A percentile compares a stretch with the other conserved stretches of the same genome.
These are phyloP conservation scores for Sabatieria punctata DNA, from an alignment of 2,888 invertebrate species.

Conservation along the genomic window DNA sequence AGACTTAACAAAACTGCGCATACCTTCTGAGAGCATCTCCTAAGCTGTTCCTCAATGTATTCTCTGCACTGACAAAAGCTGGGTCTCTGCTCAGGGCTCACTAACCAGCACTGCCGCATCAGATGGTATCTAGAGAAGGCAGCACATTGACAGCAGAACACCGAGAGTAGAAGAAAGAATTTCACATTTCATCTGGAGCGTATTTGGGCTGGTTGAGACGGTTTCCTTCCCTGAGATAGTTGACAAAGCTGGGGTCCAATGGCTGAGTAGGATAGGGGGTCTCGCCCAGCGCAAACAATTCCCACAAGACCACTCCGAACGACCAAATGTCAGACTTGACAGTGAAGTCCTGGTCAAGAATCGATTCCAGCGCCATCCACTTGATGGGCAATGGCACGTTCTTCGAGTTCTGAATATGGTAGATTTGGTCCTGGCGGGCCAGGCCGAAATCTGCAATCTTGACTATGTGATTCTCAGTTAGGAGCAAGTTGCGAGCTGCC, in stretches of 20 bases:
- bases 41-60: not conserved
- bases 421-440: constrained; percentile 58
- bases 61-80: constrained; percentile 31
- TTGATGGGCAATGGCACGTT: constrained; percentile 11
- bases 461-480: constrained; percentile 72
- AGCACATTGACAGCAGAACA: too few species aligned
- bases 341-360: constrained; percentile 8
- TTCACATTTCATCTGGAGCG: constrained; percentile 80
- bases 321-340: constrained; percentile 50
- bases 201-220: constrained; percentile 86
- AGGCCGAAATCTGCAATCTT: constrained; percentile 96
- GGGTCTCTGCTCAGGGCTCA: constrained; percentile 68
- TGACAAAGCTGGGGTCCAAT: constrained; percentile 60
- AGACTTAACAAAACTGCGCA: too few species aligned
- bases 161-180: too few species aligned
- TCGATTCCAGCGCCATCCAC: constrained; percentile 12
- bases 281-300: constrained; percentile 89
- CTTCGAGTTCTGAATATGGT: constrained; percentile 7
- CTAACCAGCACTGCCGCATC: constrained; percentile 66
- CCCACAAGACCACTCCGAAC: constrained; percentile 85
- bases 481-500: constrained; percentile 84
- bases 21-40: not conserved
- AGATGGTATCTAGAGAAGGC: constrained; percentile 3
- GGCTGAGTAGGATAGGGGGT: constrained; percentile 42
- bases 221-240: constrained; percentile 68